A percentile compares a stretch with the other conserved stretches of the same genome.
Conservation (phyloP, 2,888 invertebrate species). For the Lepidocyrtinus sp. region DNA sequence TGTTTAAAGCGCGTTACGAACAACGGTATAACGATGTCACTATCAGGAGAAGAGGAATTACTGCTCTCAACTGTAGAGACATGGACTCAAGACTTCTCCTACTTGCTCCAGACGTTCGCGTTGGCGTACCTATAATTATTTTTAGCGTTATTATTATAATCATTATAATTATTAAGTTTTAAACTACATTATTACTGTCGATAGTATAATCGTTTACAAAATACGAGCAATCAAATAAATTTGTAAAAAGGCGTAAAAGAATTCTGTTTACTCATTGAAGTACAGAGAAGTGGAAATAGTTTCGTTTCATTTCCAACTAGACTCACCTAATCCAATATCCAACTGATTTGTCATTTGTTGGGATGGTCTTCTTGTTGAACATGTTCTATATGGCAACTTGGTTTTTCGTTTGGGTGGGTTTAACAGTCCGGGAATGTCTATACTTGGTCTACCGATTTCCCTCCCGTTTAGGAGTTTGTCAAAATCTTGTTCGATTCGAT, state of each 20-base stretch:
- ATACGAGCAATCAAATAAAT: no score
- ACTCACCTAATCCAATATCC: constrained; percentile 43
- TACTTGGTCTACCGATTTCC: constrained; percentile 81
- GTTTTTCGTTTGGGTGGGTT: constrained; percentile 79
- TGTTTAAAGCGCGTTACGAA: background rate
- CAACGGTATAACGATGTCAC: background rate
- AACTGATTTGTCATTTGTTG: constrained; percentile 60
- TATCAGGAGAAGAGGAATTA: background rate
- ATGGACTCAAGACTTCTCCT: background rate
- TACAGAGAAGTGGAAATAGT: no score
- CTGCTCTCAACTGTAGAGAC: background rate
- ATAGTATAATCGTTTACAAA: no score
- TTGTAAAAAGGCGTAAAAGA: no score
- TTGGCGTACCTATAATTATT: constrained; percentile 35
- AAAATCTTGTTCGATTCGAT: constrained; percentile 85
- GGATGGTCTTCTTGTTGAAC: constrained; percentile 76
- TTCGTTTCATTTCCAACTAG: no score
- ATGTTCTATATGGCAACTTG: constrained; percentile 82
- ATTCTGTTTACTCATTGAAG: no score
- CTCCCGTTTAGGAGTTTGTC: constrained; percentile 83
- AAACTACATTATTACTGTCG: no score
- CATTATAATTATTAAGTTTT: background rate
- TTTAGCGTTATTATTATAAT: constrained; percentile 19
- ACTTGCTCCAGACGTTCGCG: constrained; percentile 14
- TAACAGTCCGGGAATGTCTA: constrained; percentile 84